Percentiles rank a stretch among this genome's conserved stretches.
These are phyloP conservation scores for Polydesmus complanatus DNA, from an alignment of 2,888 invertebrate genomes.

Conservation along the genomic window DNA sequence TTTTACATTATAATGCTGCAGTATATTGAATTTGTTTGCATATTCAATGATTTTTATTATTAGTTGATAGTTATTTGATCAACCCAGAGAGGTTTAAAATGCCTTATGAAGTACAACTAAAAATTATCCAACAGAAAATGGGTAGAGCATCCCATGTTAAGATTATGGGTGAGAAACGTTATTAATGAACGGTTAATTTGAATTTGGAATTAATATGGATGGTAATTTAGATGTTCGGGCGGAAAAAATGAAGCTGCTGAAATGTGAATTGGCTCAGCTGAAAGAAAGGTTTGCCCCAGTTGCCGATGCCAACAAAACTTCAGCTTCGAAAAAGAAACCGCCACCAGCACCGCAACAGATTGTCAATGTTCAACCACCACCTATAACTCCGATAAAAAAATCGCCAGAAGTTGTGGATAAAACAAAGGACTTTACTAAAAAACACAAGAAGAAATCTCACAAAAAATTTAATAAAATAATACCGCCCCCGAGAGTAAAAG, in stretches of 20 bases:
- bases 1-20: neutral
- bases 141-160: slow-evolving; percentile 48
- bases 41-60: neutral
- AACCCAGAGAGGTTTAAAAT: slow-evolving; percentile 26
- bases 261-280: slow-evolving; percentile 24
- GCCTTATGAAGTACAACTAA: slow-evolving; percentile 35
- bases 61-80: slow-evolving; percentile 20
- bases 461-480: neutral
- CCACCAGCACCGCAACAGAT: neutral
- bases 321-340: slow-evolving; percentile 11
- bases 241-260: slow-evolving; percentile 27
- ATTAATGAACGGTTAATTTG: neutral
- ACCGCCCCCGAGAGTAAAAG: neutral
- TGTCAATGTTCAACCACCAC: neutral
- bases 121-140: slow-evolving; percentile 45
- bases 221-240: slow-evolving; percentile 22
- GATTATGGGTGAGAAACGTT: slow-evolving; percentile 33
- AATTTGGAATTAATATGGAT: slow-evolving; percentile 5
- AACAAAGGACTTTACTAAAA: neutral
- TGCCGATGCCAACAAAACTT: slow-evolving; percentile 8
- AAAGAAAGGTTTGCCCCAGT: slow-evolving; percentile 26
- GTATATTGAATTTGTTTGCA: too few species aligned
- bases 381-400: too few species aligned
- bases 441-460: neutral
- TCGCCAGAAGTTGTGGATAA: neutral